These are phyloP conservation scores for Cataglyphis altisquamis DNA, from an alignment of 2,888 invertebrate species.

Conservation along the genomic window DNA sequence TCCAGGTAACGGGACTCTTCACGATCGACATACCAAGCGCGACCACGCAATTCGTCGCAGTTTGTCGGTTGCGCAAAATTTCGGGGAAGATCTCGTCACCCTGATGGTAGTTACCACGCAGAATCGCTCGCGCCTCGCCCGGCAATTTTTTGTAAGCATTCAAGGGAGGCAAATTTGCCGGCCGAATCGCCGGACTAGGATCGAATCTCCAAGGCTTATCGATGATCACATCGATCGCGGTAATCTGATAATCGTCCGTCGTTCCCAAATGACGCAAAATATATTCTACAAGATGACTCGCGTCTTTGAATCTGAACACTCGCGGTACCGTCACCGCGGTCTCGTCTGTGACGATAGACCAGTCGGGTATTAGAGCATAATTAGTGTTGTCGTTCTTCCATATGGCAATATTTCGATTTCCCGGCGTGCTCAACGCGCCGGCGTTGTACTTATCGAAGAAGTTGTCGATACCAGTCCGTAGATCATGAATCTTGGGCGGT, in stretches of 20 bases:
- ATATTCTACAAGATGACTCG: conserved; percentile 64
- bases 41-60: conserved; percentile 81
- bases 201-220: conserved; percentile 80
- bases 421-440: conserved; percentile 75
- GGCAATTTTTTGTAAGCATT: conserved; percentile 80
- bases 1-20: conserved; percentile 82
- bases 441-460: conserved; percentile 77
- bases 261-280: conserved; percentile 64
- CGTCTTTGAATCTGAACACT: conserved; percentile 74
- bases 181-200: conserved; percentile 80
- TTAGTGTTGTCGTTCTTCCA: conserved; percentile 77
- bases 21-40: conserved; percentile 81
- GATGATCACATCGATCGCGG: conserved; percentile 75
- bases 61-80: conserved; percentile 76
- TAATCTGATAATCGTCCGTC: conserved; percentile 80
- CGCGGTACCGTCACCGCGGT: conserved; percentile 56
- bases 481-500: conserved; percentile 73
- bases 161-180: conserved; percentile 80
- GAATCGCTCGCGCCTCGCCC: conserved; percentile 80
- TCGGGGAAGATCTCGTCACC: conserved; percentile 79
- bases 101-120: conserved; percentile 79
- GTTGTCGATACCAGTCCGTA: conserved; percentile 73
- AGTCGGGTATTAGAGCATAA: conserved; percentile 79
- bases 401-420: conserved; percentile 73
- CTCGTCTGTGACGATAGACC: conserved; percentile 5